These are phyloP conservation scores for Potamarius usumacintae DNA, from an alignment of 2,113 vertebrate species.

Conservation along the genomic window DNA sequence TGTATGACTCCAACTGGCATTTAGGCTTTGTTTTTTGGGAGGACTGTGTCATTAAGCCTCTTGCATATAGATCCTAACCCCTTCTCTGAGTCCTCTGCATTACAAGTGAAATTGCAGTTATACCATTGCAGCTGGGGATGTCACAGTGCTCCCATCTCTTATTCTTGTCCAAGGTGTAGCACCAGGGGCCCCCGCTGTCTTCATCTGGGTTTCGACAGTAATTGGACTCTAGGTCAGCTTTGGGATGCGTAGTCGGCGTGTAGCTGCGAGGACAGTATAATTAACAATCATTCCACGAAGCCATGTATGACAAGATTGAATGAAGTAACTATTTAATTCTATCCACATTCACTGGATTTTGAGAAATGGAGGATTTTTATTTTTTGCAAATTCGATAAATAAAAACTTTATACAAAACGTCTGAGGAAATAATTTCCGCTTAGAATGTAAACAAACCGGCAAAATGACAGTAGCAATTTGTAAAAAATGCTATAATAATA, in stretches of 20 bases:
- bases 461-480: no score
- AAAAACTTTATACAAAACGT: no score
- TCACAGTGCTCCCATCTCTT: constrained; percentile 75
- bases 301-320: no score
- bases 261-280: constrained; percentile 54
- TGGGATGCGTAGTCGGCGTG: constrained; percentile 58
- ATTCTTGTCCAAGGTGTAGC: constrained; percentile 70
- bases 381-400: no score
- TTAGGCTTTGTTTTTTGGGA: background rate
- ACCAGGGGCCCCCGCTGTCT: constrained; percentile 73
- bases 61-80: background rate
- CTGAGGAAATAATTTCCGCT: no score
- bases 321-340: no score
- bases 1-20: background rate
- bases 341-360: no score
- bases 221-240: constrained; percentile 73
- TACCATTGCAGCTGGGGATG: constrained; percentile 70
- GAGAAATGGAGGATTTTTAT: no score
- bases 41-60: background rate
- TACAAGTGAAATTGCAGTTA: background rate
- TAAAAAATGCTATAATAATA: no score
- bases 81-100: background rate
- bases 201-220: constrained; percentile 78
- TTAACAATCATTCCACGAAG: no score
- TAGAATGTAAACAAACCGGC: no score